Percentiles rank a stretch among this genome's conserved stretches.
Conservation (phyloP, 2,888 invertebrate species). For the Mythimna pallens region DNA sequence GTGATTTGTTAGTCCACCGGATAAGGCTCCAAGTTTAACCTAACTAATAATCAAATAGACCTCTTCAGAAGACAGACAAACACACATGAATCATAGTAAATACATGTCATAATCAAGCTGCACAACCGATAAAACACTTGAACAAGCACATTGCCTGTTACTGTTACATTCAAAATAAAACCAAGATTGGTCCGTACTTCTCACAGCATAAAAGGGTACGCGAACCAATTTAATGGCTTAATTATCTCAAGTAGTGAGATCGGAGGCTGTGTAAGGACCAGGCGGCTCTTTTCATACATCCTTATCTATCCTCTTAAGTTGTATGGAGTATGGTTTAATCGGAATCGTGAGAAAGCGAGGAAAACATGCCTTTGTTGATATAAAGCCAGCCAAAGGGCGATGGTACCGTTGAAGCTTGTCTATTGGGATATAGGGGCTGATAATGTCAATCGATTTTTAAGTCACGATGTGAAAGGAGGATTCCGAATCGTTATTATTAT, state of each 20-base stretch:
- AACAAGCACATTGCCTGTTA: constrained; percentile 80
- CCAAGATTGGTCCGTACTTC: constrained; percentile 73
- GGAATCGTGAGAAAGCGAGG: constrained; percentile 70
- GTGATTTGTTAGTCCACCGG: neutral
- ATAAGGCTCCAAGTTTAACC: no score
- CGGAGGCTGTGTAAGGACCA: constrained; percentile 75
- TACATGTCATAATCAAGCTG: constrained; percentile 67
- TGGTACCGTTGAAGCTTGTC: constrained; percentile 7
- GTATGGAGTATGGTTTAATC: constrained; percentile 64
- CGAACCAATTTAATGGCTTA: constrained; percentile 86
- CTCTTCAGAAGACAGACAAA: constrained; percentile 3
- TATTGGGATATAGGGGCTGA: constrained; percentile 16
- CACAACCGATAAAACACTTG: constrained; percentile 66
- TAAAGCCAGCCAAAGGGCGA: constrained; percentile 35
- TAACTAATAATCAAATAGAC: neutral
- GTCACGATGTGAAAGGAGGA: constrained; percentile 29
- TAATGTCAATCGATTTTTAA: constrained; percentile 28
- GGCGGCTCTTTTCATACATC: constrained; percentile 67
- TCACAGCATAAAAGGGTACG: constrained; percentile 83
- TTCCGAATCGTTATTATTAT: constrained; percentile 1
- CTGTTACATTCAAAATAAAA: constrained; percentile 79
- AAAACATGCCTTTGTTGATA: constrained; percentile 59
- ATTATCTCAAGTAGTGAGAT: constrained; percentile 87
- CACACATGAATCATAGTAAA: constrained; percentile 52
- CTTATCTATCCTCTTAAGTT: constrained; percentile 75